Base-by-base conservation (phyloP, 2,113 vertebrate genomes). In the Salvelinus alpinus region DNA sequence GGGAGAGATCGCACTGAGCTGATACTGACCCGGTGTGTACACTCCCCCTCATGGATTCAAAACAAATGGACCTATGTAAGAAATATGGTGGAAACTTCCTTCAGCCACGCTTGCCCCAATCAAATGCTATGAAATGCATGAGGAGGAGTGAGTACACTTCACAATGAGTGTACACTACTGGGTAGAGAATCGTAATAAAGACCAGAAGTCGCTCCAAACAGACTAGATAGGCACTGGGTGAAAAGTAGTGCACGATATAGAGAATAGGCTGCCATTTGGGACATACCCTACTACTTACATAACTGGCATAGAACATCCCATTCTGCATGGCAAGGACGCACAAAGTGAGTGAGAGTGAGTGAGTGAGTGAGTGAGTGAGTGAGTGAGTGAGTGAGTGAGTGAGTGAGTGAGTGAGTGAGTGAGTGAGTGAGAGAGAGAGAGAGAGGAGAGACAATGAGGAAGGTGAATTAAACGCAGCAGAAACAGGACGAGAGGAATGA, bases 281-380 rank as follows among this genome's bases (percentile, higher is more conserved):
- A 86, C 83, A 80, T 78, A 75, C 75, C 77, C 29, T 86, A 78
- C 88, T 94, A 96, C 95, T 96, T 96, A 95, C 95, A 93, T 96
- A 96, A 94, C 92, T 94, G 92, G 94, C 90, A 95, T 95, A 96
- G 92, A 94, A 94, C 90, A 95, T 93, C 94, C 95, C 95, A 94
- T 95, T 96, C 95, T 96, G 94, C 90, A 88, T 85, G 87, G 78
- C 78, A 75, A 84, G 72, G 88, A 85, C 72, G 87, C 82, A 87
- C 65, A 84, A 80, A 70, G 24, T 1, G 25, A n/a, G n/a, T n/a
- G n/a, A n/a, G n/a, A n/a, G n/a, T n/a, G n/a, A n/a, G n/a, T n/a
- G n/a, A n/a, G n/a, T n/a, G n/a, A n/a, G n/a, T n/a, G n/a, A n/a
- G n/a, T n/a, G n/a, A n/a, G n/a, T n/a, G n/a, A n/a, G n/a, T n/a